These are phyloP conservation scores for Opisthocomus hoazin DNA, from an alignment of 2,113 vertebrate species.

Conservation along the genomic window DNA sequence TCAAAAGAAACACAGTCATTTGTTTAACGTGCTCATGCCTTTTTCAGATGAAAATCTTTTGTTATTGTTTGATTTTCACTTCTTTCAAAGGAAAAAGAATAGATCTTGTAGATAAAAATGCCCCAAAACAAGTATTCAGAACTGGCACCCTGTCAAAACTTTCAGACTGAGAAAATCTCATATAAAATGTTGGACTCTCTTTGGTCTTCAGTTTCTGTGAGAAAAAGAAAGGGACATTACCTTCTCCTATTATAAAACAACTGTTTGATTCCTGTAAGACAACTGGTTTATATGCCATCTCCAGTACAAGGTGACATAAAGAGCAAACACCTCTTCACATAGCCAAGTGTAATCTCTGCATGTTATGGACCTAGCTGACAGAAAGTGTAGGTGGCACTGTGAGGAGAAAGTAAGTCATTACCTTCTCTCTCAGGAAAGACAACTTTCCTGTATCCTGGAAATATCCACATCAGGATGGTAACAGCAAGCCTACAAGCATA, in stretches of 20 bases:
- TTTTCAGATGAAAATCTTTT: not conserved
- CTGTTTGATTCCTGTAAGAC: not conserved
- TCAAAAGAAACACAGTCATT: conserved; percentile 1
- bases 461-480: not conserved
- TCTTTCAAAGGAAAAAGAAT: conserved; percentile 14
- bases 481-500: not conserved
- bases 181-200: not conserved
- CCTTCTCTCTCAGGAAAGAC: not conserved
- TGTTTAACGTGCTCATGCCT: not conserved
- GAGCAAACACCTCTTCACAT: not conserved
- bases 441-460: not conserved
- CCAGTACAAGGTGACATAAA: not conserved
- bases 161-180: not conserved
- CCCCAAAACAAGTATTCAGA: not conserved
- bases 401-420: not conserved
- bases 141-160: not conserved
- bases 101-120: not conserved
- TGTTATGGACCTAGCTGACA: not conserved
- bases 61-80: conserved; percentile 8
- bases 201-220: not conserved
- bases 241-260: not conserved
- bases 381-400: not conserved
- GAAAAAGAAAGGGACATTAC: not conserved
- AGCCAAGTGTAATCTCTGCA: not conserved
- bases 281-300: not conserved